A percentile compares a stretch with the other conserved stretches of the same genome.
Evolutionary conservation across 2,888 invertebrate species (phyloP).

Genomic region (Oconnorella tubifera): DNA sequence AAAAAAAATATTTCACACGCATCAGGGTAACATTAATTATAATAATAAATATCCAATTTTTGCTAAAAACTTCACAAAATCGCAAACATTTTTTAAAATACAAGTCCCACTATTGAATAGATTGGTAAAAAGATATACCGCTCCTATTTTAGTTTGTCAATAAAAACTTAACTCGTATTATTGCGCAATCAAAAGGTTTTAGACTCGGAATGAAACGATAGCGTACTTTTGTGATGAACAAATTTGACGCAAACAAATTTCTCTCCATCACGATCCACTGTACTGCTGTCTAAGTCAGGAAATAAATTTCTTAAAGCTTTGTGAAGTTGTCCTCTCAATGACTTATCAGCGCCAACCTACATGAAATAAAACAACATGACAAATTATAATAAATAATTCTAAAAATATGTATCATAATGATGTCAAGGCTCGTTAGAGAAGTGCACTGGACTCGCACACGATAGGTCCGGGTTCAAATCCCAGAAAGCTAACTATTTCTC

Average conservation of each 20-base stretch:
- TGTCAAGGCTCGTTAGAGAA: no score
- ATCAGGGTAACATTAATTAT: no score
- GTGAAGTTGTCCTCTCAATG: constrained; percentile 44
- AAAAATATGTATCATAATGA: no score
- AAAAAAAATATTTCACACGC: no score
- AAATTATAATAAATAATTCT: neutral
- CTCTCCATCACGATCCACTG: constrained; percentile 38
- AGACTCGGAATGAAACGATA: no score
- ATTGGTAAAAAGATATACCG: no score
- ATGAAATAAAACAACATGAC: neutral
- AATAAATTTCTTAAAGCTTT: constrained; percentile 66
- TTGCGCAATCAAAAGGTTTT: no score
- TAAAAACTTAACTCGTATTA: no score
- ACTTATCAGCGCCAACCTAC: constrained; percentile 46
- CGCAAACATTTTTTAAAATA: neutral
- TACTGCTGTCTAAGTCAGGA: constrained; percentile 45
- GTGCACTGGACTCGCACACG: neutral
- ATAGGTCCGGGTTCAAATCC: neutral
- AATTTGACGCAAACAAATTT: constrained; percentile 41
- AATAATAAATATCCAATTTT: neutral
- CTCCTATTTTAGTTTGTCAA: no score
- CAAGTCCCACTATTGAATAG: neutral
- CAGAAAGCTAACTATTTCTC: neutral
- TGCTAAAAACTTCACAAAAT: neutral
- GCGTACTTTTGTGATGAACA: neutral